These are phyloP conservation scores for Mustelus asterias DNA, from an alignment of 2,113 vertebrate genomes.

Conservation along the genomic window DNA sequence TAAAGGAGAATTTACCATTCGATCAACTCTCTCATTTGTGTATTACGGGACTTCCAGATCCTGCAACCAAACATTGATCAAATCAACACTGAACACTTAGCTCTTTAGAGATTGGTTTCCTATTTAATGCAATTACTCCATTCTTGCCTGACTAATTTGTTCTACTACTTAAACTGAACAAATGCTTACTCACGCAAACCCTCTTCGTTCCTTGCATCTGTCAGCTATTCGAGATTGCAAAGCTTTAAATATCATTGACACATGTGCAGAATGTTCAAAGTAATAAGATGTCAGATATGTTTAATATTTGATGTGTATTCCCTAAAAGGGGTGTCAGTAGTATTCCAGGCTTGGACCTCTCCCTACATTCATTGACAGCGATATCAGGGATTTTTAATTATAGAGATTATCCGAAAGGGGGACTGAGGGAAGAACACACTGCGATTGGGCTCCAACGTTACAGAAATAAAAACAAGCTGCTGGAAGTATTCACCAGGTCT, in stretches of 20 bases:
- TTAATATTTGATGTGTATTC: background rate
- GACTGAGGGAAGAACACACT: no score
- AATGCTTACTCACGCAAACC: background rate
- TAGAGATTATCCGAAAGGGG: no score
- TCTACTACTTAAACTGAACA: slow-evolving; percentile 8
- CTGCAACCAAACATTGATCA: background rate
- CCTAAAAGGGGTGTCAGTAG: background rate
- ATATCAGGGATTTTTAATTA: background rate
- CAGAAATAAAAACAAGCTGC: no score
- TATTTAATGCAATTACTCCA: background rate
- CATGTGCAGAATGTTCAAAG: background rate
- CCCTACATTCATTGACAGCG: background rate
- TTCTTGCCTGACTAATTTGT: background rate
- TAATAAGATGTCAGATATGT: background rate
- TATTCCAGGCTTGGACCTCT: background rate
- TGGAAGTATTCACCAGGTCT: no score
- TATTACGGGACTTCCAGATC: background rate
- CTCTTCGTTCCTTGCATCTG: background rate
- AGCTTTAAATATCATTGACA: background rate
- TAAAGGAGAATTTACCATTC: background rate
- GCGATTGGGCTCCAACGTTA: no score
- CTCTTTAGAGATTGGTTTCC: background rate
- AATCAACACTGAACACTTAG: background rate
- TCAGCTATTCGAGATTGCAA: background rate
- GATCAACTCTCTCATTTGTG: no score